Conservation (phyloP, 2,888 invertebrate genomes). For the Dione juno region DNA sequence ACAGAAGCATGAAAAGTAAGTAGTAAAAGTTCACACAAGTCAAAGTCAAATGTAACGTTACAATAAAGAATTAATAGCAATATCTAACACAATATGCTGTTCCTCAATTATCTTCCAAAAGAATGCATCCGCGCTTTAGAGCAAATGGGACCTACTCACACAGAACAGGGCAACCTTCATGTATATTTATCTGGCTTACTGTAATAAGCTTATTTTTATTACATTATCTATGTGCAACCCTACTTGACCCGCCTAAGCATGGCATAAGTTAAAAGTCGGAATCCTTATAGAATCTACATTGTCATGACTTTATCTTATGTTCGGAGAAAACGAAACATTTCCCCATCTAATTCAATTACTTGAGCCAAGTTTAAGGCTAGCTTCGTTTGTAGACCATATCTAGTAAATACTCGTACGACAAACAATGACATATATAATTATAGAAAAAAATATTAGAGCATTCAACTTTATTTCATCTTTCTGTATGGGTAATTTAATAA, state of each 20-base stretch:
- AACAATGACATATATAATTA: not conserved
- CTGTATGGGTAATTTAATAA: too few relatives aligned
- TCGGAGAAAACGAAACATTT: slow-evolving; percentile 25
- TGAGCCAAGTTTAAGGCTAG: not conserved
- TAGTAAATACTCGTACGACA: not conserved
- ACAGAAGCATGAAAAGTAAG: too few relatives aligned
- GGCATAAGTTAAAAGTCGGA: slow-evolving; percentile 34
- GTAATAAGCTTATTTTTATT: slow-evolving; percentile 48
- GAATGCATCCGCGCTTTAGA: slow-evolving; percentile 32
- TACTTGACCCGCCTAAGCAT: slow-evolving; percentile 36
- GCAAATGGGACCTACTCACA: slow-evolving; percentile 29
- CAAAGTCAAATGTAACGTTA: not conserved
- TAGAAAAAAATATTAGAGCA: too few relatives aligned
- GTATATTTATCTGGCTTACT: slow-evolving; percentile 46
- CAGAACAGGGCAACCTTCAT: slow-evolving; percentile 41
- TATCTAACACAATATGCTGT: not conserved
- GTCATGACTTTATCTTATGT: slow-evolving; percentile 33
- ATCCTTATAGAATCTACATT: slow-evolving; percentile 39
- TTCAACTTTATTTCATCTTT: too few relatives aligned
- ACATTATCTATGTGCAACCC: slow-evolving; percentile 45
- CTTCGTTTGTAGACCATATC: not conserved
- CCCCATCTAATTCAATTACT: slow-evolving; percentile 20
- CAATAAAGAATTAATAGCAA: not conserved
- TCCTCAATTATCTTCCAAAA: slow-evolving; percentile 27
- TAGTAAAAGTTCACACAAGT: too few relatives aligned